Percentiles rank a stretch among this genome's conserved stretches.
Evolutionary conservation across 2,797 vertebrate genomes (phyloP).

Genomic region (Lepilemur ruficaudatus): DNA sequence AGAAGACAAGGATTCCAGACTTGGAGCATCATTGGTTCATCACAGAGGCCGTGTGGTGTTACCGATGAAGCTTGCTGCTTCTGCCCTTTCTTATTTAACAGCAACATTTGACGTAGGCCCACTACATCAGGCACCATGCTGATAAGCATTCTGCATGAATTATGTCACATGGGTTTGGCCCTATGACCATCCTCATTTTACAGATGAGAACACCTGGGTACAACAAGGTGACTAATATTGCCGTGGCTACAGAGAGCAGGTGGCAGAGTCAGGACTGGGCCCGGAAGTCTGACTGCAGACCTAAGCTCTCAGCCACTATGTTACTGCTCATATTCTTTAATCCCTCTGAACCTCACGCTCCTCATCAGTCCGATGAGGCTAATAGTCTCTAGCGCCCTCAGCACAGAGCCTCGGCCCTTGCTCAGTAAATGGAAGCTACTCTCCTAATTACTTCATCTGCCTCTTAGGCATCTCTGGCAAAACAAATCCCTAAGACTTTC

Average conservation of each 20-base stretch:
- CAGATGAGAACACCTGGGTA: background rate
- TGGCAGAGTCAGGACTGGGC: background rate
- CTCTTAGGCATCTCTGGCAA: background rate
- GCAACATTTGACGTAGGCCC: background rate
- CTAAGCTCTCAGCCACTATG: background rate
- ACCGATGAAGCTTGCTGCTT: background rate
- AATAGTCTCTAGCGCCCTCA: background rate
- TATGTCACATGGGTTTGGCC: background rate
- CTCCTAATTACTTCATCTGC: background rate
- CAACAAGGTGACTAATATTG: background rate
- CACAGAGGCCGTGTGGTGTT: background rate
- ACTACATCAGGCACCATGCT: background rate
- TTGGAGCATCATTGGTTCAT: background rate
- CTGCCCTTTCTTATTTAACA: background rate
- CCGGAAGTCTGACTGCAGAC: rapidly evolving
- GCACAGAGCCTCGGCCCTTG: background rate
- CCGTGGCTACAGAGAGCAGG: background rate
- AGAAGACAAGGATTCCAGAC: background rate
- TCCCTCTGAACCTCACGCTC: background rate
- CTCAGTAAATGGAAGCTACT: background rate
- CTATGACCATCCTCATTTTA: background rate
- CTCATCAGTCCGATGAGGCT: background rate
- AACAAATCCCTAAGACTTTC: background rate
- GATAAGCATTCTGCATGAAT: background rate
- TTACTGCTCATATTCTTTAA: no score